phyloP scores from a whole-genome alignment of 2,888 invertebrate genomes.

The Apamea crenata region DNA sequence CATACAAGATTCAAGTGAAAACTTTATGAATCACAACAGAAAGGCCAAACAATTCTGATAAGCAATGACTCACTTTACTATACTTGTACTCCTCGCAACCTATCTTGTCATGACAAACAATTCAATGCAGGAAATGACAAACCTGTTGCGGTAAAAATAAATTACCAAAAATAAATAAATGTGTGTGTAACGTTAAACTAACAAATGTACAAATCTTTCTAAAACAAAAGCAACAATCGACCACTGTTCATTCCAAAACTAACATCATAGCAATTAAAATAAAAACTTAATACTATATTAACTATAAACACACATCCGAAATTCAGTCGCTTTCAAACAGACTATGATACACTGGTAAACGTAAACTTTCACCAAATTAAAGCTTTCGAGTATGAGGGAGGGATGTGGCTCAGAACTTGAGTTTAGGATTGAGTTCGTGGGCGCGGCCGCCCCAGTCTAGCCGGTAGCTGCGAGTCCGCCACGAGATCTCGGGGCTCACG shows the following conservation, averaged over 20 bases:
- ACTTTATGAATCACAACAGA: conserved; percentile 47
- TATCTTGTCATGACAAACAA: conserved; percentile 43
- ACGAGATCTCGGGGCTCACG: conserved; percentile 96
- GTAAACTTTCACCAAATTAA: conserved; percentile 84
- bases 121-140: conserved; percentile 55
- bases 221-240: conserved; percentile 86
- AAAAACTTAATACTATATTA: conserved; percentile 82
- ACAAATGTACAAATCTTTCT: conserved; percentile 85
- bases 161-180: conserved; percentile 72
- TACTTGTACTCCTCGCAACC: conserved; percentile 32
- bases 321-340: conserved; percentile 67
- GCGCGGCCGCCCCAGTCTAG: conserved; percentile 99
- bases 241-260: conserved; percentile 68
- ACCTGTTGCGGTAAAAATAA: conserved; percentile 64
- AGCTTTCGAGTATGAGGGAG: conserved; percentile 79
- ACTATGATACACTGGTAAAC: conserved; percentile 69
- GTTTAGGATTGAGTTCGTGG: conserved; percentile 95
- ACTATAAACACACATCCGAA: conserved; percentile 74
- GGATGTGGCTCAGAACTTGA: conserved; percentile 89
- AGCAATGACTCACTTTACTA: conserved; percentile 54
- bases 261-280: conserved; percentile 76
- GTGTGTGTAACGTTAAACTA: conserved; percentile 63
- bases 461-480: conserved; percentile 97
- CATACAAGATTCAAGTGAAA: conserved; percentile 51
- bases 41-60: conserved; percentile 52